Percentiles rank a stretch among this genome's conserved stretches.
Evolutionary conservation across 2,888 invertebrate species (phyloP).

Genomic region (Petrolisthes cinctipes): DNA sequence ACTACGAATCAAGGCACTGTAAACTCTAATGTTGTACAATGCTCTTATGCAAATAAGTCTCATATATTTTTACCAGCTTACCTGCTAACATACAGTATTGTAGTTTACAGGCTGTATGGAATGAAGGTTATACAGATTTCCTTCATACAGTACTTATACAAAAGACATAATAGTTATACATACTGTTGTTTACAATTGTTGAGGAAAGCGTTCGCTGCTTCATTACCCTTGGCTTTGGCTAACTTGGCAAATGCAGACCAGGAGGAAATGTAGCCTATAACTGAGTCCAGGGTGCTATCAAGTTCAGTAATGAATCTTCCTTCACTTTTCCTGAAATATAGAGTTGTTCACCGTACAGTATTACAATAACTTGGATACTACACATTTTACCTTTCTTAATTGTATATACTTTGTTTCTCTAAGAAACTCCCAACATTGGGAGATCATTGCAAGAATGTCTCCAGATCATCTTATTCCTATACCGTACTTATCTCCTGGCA

Average conservation of each 20-base stretch:
- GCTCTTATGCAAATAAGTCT: too few relatives aligned
- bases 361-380: background rate
- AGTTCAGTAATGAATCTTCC: background rate
- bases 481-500: too few relatives aligned
- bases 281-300: background rate
- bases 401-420: too few relatives aligned
- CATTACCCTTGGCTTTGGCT: background rate
- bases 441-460: too few relatives aligned
- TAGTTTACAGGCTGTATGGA: background rate
- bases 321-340: background rate
- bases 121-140: background rate
- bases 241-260: conserved; percentile 8
- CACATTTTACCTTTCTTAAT: too few relatives aligned
- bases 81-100: background rate
- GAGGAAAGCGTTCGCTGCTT: background rate
- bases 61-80: background rate
- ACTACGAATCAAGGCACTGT: too few relatives aligned
- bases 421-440: too few relatives aligned
- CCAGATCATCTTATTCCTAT: too few relatives aligned
- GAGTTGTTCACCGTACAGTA: background rate
- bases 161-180: background rate
- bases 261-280: conserved; percentile 8
- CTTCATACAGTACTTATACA: background rate
- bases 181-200: background rate
- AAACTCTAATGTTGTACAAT: too few relatives aligned